Conservation (phyloP, 2,888 invertebrate species). For the Diaperis boleti region DNA sequence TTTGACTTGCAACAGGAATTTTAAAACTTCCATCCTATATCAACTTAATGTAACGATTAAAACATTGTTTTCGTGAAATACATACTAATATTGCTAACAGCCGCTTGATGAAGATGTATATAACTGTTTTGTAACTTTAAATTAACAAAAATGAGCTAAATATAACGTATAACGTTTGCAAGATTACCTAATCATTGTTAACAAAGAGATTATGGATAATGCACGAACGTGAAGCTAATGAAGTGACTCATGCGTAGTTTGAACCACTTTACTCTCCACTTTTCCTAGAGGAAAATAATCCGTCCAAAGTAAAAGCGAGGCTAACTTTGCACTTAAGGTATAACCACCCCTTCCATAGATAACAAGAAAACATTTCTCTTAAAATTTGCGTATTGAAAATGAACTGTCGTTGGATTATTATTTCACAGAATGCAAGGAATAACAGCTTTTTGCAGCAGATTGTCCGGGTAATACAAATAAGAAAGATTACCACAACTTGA, state of each 20-base stretch:
- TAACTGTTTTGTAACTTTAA: constrained; percentile 33
- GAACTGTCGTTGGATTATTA: constrained; percentile 3
- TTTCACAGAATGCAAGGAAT: constrained; percentile 4
- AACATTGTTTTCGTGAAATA: constrained; percentile 33
- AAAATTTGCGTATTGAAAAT: constrained; percentile 23
- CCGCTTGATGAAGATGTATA: no score
- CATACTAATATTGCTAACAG: constrained; percentile 32
- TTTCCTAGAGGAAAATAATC: constrained; percentile 42
- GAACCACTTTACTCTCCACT: constrained; percentile 38
- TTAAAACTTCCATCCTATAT: constrained; percentile 18
- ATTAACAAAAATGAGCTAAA: constrained; percentile 40
- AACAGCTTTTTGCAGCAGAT: no score
- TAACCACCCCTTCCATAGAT: constrained; percentile 29
- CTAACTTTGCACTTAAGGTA: constrained; percentile 46
- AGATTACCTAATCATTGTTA: constrained; percentile 36
- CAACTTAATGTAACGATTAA: constrained; percentile 28
- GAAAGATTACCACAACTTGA: no score
- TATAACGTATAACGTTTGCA: constrained; percentile 32
- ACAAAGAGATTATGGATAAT: constrained; percentile 37
- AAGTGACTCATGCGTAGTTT: constrained; percentile 44
- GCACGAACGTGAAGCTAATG: constrained; percentile 45
- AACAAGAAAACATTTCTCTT: constrained; percentile 18
- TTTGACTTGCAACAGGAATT: constrained; percentile 10
- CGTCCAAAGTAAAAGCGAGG: constrained; percentile 39
- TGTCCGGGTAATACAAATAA: no score